These are phyloP conservation scores for Portunus trituberculatus DNA, from an alignment of 1,140 invertebrate species.

Conservation along the genomic window DNA sequence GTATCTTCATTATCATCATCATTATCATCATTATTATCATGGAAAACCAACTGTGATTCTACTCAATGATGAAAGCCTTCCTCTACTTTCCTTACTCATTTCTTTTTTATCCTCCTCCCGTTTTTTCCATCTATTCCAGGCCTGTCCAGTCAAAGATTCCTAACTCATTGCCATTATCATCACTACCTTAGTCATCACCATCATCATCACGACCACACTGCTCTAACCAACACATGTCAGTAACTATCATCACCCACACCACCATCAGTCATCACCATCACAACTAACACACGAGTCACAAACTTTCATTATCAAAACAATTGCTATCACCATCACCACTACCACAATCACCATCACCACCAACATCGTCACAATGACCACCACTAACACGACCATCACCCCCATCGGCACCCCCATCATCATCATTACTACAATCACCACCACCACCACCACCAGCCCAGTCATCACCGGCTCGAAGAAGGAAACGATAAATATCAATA, in stretches of 20 bases:
- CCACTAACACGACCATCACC: neutral
- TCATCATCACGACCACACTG: neutral
- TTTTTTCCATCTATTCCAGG: too few species aligned
- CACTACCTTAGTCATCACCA: neutral
- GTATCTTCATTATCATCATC: too few species aligned
- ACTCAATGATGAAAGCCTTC: neutral
- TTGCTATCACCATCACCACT: neutral
- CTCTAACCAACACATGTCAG: neutral
- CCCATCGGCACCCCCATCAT: neutral
- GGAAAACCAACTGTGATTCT: too few species aligned
- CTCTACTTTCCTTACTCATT: neutral
- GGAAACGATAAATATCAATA: constrained; percentile 44
- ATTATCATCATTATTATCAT: too few species aligned
- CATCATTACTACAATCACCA: neutral
- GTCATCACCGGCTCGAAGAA: neutral
- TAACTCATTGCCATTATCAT: too few species aligned
- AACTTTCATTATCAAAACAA: too few species aligned
- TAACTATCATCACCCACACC: neutral
- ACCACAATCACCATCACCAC: neutral
- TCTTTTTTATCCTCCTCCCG: neutral
- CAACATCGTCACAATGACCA: neutral
- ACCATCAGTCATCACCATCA: neutral
- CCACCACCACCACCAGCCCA: neutral
- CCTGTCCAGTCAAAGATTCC: too few species aligned
- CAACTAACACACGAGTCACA: too few species aligned